These are phyloP conservation scores for Petromus typicus DNA, from an alignment of 2,113 vertebrate species.

Conservation along the genomic window DNA sequence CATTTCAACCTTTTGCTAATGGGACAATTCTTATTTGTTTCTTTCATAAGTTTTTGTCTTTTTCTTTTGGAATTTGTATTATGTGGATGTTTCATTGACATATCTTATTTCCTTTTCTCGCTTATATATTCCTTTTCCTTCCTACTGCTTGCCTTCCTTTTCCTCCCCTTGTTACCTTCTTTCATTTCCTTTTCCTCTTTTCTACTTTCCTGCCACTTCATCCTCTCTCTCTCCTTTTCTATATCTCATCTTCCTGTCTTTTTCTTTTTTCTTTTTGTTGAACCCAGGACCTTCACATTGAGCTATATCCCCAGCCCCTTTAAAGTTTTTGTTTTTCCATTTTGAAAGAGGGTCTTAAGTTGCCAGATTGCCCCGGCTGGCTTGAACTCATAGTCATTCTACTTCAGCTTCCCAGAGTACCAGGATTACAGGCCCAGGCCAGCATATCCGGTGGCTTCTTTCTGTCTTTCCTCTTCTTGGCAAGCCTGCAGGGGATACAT, in stretches of 20 bases:
- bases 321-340: not conserved
- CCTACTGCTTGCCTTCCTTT: not conserved
- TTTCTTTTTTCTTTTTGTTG: not conserved
- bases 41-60: not conserved
- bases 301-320: not conserved
- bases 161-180: too few relatives aligned
- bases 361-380: not conserved
- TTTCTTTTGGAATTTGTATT: not conserved
- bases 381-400: not conserved
- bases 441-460: not conserved
- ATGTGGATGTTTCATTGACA: accelerated
- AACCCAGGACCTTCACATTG: not conserved
- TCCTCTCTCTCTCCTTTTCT: not conserved
- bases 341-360: not conserved
- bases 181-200: not conserved
- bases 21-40: not conserved
- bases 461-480: not conserved
- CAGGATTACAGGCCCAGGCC: too few relatives aligned
- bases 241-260: not conserved
- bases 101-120: not conserved
- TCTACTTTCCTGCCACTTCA: not conserved
- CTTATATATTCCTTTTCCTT: not conserved
- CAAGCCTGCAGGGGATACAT: not conserved
- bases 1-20: not conserved
- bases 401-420: not conserved